Conservation (phyloP, 2,797 vertebrate genomes). For the Galago senegalensis region DNA sequence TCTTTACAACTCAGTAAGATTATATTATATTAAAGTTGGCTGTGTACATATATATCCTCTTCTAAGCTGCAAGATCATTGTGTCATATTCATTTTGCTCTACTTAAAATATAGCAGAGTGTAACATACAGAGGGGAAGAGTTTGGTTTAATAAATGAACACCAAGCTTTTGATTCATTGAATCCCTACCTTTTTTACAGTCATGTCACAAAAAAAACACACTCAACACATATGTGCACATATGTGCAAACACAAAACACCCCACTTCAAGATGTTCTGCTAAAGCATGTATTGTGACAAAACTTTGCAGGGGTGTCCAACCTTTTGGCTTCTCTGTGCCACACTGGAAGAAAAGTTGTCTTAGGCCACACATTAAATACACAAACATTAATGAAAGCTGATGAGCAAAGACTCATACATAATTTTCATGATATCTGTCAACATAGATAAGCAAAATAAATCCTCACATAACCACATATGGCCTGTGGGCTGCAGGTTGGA, state of each 20-base stretch:
- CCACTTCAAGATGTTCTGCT: neutral
- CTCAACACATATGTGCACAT: neutral
- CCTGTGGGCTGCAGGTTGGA: too few relatives aligned
- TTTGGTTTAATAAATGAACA: too few relatives aligned
- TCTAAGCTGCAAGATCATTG: neutral
- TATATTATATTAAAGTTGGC: neutral
- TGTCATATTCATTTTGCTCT: neutral
- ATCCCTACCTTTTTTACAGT: neutral
- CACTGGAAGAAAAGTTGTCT: too few relatives aligned
- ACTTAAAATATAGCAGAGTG: neutral
- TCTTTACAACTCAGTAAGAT: neutral
- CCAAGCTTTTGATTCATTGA: neutral
- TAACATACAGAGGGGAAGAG: neutral
- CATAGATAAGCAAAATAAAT: too few relatives aligned
- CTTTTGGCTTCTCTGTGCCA: too few relatives aligned
- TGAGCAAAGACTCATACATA: too few relatives aligned
- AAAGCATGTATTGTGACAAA: neutral
- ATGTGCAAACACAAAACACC: neutral
- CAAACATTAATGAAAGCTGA: too few relatives aligned
- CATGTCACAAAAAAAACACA: neutral
- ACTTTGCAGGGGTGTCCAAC: too few relatives aligned
- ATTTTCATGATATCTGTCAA: too few relatives aligned
- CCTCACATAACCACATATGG: too few relatives aligned
- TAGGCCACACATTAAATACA: too few relatives aligned
- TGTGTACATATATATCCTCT: neutral